phyloP scores from a whole-genome alignment of 2,113 vertebrate genomes.

The Barbus barbus region DNA sequence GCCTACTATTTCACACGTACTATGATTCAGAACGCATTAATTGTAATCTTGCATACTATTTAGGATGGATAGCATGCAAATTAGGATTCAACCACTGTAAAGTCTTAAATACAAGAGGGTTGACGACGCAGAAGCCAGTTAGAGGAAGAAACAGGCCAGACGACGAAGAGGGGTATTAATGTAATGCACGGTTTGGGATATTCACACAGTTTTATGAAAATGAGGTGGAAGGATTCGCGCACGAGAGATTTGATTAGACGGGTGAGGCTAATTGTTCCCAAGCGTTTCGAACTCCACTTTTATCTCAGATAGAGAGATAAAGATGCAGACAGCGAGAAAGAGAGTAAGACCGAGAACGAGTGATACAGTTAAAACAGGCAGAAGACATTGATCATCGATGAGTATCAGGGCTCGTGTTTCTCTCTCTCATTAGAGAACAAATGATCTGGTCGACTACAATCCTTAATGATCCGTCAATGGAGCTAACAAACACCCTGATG shows the following conservation, averaged over 20 bases:
- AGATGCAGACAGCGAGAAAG: background rate
- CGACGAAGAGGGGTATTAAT: conserved; percentile 42
- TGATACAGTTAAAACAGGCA: conserved; percentile 7
- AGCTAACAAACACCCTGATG: conserved; percentile 34
- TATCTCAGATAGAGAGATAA: conserved; percentile 66
- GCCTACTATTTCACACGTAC: background rate
- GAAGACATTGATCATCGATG: conserved; percentile 47
- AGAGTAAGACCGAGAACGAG: background rate
- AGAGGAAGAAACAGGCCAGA: background rate
- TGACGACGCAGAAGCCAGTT: background rate
- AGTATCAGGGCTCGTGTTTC: conserved; percentile 31
- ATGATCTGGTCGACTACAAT: conserved; percentile 35
- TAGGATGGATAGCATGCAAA: background rate
- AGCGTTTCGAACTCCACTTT: conserved; percentile 79
- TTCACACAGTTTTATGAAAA: conserved; percentile 57
- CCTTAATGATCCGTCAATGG: conserved; percentile 30
- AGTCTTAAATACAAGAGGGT: background rate
- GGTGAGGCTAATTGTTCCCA: conserved; percentile 79
- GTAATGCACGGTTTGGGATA: conserved; percentile 38
- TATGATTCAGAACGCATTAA: background rate
- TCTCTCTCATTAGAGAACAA: conserved; percentile 49
- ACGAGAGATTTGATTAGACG: conserved; percentile 62
- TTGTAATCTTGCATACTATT: background rate
- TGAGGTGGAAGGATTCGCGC: conserved; percentile 56
- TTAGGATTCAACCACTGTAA: conserved; percentile 1